Evolutionary conservation across 2,797 vertebrate species (phyloP).

Genomic region (Urosaurus nigricauda): DNA sequence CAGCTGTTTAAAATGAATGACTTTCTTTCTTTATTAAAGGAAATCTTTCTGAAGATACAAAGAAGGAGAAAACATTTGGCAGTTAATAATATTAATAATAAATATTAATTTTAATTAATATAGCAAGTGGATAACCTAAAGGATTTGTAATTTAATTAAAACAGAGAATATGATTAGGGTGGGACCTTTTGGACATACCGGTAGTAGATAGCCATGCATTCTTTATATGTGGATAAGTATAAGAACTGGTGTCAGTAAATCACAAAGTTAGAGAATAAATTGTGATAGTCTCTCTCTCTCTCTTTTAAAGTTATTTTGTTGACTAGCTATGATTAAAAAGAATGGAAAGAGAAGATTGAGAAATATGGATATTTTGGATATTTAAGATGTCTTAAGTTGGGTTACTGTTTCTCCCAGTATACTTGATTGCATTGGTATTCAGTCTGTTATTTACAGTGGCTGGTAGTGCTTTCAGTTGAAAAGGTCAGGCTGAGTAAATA

Average conservation of each 20-base stretch:
- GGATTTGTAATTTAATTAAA: neutral
- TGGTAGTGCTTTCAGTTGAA: neutral
- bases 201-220: neutral
- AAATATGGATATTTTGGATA: neutral
- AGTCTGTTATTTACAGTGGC: neutral
- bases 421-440: no score
- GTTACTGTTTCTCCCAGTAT: no score
- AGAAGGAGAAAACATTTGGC: slow-evolving; percentile 42
- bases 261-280: neutral
- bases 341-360: neutral
- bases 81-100: neutral
- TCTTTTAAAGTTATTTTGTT: neutral
- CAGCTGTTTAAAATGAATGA: neutral
- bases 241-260: neutral
- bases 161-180: neutral
- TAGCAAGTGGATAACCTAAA: neutral
- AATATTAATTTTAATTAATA: neutral
- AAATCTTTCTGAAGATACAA: slow-evolving; percentile 36
- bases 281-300: neutral
- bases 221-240: neutral
- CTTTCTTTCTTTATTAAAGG: slow-evolving; percentile 20
- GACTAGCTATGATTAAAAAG: neutral
- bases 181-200: neutral
- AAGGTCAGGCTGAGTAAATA: slow-evolving; percentile 4
- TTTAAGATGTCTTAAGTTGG: no score